These are phyloP conservation scores for Plebejus anna DNA, from an alignment of 2,888 invertebrate species.

Conservation along the genomic window DNA sequence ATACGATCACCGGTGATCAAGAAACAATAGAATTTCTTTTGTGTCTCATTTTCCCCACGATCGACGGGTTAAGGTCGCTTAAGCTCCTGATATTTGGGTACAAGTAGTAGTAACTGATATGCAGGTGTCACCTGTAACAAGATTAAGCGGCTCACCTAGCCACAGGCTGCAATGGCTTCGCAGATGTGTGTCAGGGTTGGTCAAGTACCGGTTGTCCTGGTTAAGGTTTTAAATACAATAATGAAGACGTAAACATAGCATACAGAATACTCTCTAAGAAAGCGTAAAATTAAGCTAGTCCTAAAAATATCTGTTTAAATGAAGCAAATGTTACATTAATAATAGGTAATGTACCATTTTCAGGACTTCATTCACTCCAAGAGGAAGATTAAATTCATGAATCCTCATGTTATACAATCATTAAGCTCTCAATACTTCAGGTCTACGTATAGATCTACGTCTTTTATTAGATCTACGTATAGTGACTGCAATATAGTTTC, in stretches of 20 bases:
- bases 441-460: no score
- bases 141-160: slow-evolving; percentile 24
- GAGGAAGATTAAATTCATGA: no score
- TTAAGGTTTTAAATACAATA: not conserved
- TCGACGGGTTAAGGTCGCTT: not conserved
- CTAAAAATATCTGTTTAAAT: not conserved
- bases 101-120: not conserved
- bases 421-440: no score
- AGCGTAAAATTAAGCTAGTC: not conserved
- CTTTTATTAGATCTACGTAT: no score
- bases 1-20: no score
- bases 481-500: not conserved
- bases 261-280: not conserved
- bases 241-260: not conserved
- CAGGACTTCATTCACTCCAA: no score
- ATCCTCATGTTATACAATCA: no score
- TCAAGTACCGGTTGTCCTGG: not conserved
- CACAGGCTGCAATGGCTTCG: slow-evolving; percentile 22
- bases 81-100: not conserved
- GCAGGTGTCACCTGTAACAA: not conserved
- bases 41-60: no score
- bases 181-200: slow-evolving; percentile 22
- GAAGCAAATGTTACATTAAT: no score
- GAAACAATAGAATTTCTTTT: no score
- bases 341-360: no score